Evolutionary conservation across 2,113 vertebrate species (phyloP), one percentile per base, ranked within the genome.

Genomic region (Ia io): DNA sequence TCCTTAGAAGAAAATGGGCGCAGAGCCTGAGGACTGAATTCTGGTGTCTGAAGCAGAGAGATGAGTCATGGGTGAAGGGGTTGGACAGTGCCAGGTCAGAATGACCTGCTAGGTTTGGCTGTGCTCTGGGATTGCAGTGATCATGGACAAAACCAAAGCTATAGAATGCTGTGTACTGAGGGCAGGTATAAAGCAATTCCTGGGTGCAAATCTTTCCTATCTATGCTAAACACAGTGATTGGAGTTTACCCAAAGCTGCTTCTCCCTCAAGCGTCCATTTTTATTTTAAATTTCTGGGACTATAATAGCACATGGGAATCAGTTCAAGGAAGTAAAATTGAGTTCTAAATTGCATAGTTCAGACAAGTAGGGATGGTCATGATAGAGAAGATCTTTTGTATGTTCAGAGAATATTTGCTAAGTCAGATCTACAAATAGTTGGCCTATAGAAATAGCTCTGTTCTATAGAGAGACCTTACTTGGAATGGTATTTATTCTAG

Each of bases 81-180:
- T 3, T 5, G 47, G 67, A 61, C 42, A 61, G 82, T 89, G 53
- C 30, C 12, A 35, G 61, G 63, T 79, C 89, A 87, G 67, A 90
- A 71, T 91, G 49, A 84, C 71, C 59, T 93, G 16, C 22, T 76
- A 35, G 56, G 35, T 80, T 95, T 90, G 84, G 14, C 63, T 91
- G 9, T 84, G 63, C 37, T 79, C 83, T 96, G 56, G 78, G 28
- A 42, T 65, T 93, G 56, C n/a, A 91, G 1, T 49, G 51, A 67
- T 69, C 11, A 63, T 32, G 47, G 37, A 82, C 28, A 88, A 74
- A 95, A 79, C 3, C 71, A 35, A 95, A 67, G 77, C 6, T 61
- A 1, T 40, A 69, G 73, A 92, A 85, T n/a, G 77, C 18, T 91
- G 17, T 80, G 56, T 74, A 30, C 18, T 35, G 7, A 22, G 10